Conservation (phyloP, 2,113 vertebrate genomes). For the Peucedramus taeniatus region DNA sequence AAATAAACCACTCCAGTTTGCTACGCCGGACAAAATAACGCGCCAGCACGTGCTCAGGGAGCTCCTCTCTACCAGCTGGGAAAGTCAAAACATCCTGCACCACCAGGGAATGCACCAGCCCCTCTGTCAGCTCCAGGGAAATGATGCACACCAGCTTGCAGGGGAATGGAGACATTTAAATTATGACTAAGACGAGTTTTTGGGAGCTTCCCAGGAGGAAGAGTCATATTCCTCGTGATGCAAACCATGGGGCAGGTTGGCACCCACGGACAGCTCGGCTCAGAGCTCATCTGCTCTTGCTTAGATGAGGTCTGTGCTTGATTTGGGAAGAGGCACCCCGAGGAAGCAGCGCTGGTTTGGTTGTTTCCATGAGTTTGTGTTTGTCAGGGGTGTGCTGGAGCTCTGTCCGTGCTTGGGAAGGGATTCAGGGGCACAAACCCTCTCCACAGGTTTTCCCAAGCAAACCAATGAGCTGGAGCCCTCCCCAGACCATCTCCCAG, state of each 20-base stretch:
- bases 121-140: neutral
- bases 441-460: neutral
- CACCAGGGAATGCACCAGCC: neutral
- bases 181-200: neutral
- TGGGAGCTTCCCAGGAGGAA: neutral
- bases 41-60: neutral
- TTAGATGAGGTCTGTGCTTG: neutral
- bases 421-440: neutral
- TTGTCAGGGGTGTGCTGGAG: neutral
- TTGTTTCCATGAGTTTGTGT: neutral
- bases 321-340: neutral
- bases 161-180: neutral
- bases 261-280: neutral
- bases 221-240: neutral
- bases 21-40: neutral
- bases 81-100: conserved; percentile 34
- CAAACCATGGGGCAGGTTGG: neutral
- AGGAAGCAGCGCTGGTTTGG: neutral
- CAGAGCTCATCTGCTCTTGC: neutral
- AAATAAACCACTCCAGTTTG: neutral
- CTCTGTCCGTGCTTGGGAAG: rapidly evolving
- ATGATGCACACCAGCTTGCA: neutral
- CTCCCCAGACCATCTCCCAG: neutral
- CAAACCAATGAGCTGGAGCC: neutral
- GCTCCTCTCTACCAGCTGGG: neutral